phyloP scores from a whole-genome alignment of 2,113 vertebrate species.

The Thomomys bottae region DNA sequence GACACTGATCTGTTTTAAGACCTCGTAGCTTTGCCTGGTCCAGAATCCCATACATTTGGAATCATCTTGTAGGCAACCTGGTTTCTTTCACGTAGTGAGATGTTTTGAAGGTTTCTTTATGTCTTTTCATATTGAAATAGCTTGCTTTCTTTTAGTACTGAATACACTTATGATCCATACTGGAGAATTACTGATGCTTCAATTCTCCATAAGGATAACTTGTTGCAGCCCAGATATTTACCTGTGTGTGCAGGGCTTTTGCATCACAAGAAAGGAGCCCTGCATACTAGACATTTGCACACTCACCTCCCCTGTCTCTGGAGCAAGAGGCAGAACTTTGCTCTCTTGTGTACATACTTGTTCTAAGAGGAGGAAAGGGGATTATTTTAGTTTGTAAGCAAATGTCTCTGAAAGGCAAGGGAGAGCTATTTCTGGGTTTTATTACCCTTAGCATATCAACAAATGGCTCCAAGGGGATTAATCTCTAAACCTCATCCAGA shows the following conservation, averaged over 20 bases:
- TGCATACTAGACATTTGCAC: not conserved
- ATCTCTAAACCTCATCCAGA: constrained; percentile 26
- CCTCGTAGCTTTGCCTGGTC: too few relatives aligned
- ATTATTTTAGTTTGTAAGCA: not conserved
- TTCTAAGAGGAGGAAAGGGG: not conserved
- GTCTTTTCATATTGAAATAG: not conserved
- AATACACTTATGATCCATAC: not conserved
- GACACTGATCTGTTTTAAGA: too few relatives aligned
- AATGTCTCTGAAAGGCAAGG: not conserved
- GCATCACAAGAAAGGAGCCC: not conserved
- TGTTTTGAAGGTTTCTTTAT: too few relatives aligned
- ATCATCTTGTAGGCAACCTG: too few relatives aligned
- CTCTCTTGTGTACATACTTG: not conserved
- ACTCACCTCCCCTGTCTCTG: not conserved
- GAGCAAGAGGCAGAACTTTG: not conserved
- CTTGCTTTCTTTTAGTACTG: not conserved
- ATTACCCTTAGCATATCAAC: not conserved
- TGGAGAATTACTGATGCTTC: not conserved
- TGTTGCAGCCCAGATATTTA: not conserved
- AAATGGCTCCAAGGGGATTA: not conserved
- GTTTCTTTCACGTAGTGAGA: too few relatives aligned
- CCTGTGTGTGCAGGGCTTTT: not conserved
- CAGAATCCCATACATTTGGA: too few relatives aligned
- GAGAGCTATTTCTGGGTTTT: not conserved
- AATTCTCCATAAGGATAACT: not conserved